These are phyloP conservation scores for Castor canadensis DNA, from an alignment of 2,113 vertebrate species.

Conservation along the genomic window DNA sequence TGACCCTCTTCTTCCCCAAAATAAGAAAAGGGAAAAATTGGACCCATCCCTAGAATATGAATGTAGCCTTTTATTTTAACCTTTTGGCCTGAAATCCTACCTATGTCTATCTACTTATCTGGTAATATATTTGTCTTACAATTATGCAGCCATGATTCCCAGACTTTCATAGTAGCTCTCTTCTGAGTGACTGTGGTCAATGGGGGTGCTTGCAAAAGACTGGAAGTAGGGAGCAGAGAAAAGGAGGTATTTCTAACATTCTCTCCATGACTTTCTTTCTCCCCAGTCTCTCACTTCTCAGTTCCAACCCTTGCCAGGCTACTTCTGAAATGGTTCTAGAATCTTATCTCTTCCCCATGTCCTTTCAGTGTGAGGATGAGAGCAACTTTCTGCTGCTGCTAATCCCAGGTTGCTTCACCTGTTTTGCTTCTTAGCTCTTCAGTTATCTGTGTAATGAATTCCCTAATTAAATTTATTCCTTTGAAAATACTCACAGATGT, in stretches of 20 bases:
- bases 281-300: background rate
- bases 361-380: background rate
- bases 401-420: background rate
- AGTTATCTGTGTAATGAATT: background rate
- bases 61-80: background rate
- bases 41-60: background rate
- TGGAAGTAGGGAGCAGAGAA: background rate
- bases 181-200: background rate
- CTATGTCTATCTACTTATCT: background rate
- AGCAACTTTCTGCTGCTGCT: background rate
- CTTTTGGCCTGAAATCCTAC: background rate
- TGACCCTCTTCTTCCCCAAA: too few species aligned
- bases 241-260: background rate
- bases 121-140: background rate
- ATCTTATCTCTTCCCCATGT: background rate
- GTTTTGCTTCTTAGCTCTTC: constrained; percentile 24
- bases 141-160: background rate
- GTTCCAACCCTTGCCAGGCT: background rate
- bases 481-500: background rate
- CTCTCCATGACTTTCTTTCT: background rate
- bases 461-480: background rate
- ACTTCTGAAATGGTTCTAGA: background rate
- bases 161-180: background rate
- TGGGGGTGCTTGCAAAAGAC: background rate
- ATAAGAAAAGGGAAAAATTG: background rate